Percentiles rank a stretch among this genome's conserved stretches.
phyloP scores from a whole-genome alignment of 2,888 invertebrate species.

The Adelphocoris suturalis region DNA sequence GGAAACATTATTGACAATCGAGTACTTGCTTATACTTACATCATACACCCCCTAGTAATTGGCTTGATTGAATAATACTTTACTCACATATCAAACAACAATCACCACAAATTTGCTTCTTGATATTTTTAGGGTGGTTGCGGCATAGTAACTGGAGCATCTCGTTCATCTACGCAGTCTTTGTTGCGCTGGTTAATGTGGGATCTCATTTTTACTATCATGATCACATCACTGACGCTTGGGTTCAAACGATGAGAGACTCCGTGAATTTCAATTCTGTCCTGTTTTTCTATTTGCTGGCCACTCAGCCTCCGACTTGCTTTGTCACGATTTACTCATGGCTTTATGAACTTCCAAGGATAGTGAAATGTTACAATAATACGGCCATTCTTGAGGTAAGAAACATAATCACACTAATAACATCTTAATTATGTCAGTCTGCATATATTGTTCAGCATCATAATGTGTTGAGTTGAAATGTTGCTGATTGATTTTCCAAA shows the following conservation, averaged over 20 bases:
- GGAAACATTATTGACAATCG: not conserved
- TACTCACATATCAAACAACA: not conserved
- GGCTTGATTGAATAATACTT: not conserved
- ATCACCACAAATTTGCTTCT: not conserved
- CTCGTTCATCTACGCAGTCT: not conserved
- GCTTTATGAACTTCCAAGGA: not conserved
- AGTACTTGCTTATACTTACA: no score
- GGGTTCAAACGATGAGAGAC: not conserved
- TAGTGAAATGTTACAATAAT: not conserved
- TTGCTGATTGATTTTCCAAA: no score
- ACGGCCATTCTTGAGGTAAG: slow-evolving; percentile 24
- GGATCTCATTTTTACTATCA: not conserved
- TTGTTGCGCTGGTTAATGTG: not conserved
- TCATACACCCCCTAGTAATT: no score
- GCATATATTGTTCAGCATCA: not conserved
- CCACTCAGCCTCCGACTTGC: not conserved
- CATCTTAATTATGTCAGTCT: not conserved
- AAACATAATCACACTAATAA: no score
- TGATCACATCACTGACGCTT: not conserved
- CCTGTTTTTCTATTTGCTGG: not conserved
- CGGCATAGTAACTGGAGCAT: not conserved
- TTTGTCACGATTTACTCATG: not conserved
- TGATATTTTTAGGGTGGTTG: not conserved
- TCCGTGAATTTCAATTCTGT: not conserved
- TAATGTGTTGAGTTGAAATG: not conserved